A percentile compares a stretch with the other conserved stretches of the same genome.
These are phyloP conservation scores for Loris lydekkerianus DNA, from an alignment of 2,797 vertebrate genomes.

Conservation along the genomic window DNA sequence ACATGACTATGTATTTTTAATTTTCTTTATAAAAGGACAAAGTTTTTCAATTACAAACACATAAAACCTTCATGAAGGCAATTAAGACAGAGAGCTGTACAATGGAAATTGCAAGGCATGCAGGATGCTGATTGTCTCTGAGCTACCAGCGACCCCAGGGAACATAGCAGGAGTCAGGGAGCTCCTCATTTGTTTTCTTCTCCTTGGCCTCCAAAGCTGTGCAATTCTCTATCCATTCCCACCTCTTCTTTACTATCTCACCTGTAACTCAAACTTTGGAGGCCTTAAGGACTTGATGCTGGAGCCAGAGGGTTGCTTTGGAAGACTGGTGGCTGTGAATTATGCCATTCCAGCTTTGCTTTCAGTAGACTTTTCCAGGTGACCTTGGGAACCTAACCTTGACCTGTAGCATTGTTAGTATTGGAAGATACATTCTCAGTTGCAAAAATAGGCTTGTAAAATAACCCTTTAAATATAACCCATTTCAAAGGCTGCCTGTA, in stretches of 20 bases:
- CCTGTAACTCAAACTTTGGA: background rate
- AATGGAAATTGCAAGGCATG: background rate
- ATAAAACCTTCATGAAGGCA: background rate
- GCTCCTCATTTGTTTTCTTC: background rate
- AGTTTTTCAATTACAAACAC: background rate
- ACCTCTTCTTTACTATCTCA: background rate
- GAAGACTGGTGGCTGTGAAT: background rate
- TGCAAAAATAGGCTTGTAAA: background rate
- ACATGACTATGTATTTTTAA: background rate
- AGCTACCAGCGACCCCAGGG: background rate
- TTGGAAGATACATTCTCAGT: background rate
- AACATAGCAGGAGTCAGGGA: background rate
- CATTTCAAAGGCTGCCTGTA: background rate
- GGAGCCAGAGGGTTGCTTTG: background rate
- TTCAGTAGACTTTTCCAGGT: background rate
- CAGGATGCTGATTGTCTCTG: background rate
- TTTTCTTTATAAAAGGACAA: background rate
- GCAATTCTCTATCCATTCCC: fast-evolving
- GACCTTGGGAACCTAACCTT: background rate
- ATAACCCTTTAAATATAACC: background rate
- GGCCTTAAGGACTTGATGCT: background rate
- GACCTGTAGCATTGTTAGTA: background rate
- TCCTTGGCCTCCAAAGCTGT: background rate
- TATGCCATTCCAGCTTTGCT: background rate
- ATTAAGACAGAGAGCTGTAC: background rate